Percentiles rank a stretch among this genome's conserved stretches.
phyloP scores from a whole-genome alignment of 2,888 invertebrate genomes.

The Tenthredo scrophulariae region DNA sequence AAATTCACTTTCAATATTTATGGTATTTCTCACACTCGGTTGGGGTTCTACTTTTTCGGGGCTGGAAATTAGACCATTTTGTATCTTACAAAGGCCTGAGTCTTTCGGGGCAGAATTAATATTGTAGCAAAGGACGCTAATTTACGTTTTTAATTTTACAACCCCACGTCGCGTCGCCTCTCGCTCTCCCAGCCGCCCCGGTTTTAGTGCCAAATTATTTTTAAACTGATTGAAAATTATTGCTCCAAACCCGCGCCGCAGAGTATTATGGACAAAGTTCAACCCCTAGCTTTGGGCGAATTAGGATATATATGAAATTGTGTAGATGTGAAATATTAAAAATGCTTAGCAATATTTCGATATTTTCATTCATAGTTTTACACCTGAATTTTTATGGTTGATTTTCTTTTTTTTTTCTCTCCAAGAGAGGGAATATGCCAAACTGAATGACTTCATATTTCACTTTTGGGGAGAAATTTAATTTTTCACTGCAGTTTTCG shows the following conservation, averaged over 20 bases:
- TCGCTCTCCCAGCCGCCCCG: background rate
- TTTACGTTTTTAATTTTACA: conserved; percentile 43
- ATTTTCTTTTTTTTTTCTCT: too few relatives aligned
- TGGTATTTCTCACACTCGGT: background rate
- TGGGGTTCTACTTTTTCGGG: background rate
- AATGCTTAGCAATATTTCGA: background rate
- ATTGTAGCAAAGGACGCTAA: background rate
- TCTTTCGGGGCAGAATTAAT: background rate
- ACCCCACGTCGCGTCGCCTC: background rate
- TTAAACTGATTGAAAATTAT: conserved; percentile 5
- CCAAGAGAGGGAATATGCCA: too few relatives aligned
- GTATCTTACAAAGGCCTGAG: background rate
- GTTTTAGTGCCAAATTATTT: background rate
- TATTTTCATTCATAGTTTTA: background rate
- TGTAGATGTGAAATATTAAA: background rate
- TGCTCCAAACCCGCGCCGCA: background rate
- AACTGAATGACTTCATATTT: too few relatives aligned
- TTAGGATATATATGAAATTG: background rate
- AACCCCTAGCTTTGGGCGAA: background rate
- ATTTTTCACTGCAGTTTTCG: background rate
- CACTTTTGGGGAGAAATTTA: background rate
- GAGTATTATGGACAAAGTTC: background rate
- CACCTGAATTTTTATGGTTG: background rate
- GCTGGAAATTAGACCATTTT: background rate
- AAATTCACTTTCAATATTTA: background rate